Evolutionary conservation across 2,888 invertebrate species (phyloP).

Genomic region (Nycteola revayana): DNA sequence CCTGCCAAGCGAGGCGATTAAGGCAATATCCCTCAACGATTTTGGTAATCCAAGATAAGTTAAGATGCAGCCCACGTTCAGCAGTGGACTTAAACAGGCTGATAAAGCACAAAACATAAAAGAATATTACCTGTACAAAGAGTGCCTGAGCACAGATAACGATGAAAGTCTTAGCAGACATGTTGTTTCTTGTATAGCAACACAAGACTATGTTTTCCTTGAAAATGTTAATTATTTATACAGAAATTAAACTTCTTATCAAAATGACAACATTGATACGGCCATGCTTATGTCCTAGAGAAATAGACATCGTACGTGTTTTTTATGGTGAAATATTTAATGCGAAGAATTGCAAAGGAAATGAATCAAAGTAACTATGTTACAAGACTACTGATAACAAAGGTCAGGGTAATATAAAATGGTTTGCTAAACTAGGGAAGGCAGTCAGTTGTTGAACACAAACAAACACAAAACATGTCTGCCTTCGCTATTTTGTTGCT

Average conservation of each 20-base stretch:
- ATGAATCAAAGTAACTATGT: not conserved
- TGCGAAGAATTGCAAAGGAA: not conserved
- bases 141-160: constrained; percentile 18
- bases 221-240: constrained; percentile 2
- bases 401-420: constrained; percentile 2
- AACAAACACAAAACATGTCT: constrained; percentile 10
- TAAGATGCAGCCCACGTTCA: no score
- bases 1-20: no score
- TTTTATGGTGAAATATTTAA: no score
- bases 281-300: no score
- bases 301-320: not conserved
- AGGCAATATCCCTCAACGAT: no score
- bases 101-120: no score
- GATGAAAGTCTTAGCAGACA: constrained; percentile 37
- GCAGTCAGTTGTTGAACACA: constrained; percentile 10
- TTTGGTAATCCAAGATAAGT: no score
- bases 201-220: no score
- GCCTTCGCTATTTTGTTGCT: constrained; percentile 20
- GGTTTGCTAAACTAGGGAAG: not conserved
- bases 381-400: not conserved
- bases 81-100: no score
- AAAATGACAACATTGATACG: no score
- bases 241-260: not conserved
- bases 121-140: constrained; percentile 11
- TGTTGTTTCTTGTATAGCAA: constrained; percentile 16